Conservation (phyloP, 2,888 invertebrate species). For the Morpho achilles region DNA sequence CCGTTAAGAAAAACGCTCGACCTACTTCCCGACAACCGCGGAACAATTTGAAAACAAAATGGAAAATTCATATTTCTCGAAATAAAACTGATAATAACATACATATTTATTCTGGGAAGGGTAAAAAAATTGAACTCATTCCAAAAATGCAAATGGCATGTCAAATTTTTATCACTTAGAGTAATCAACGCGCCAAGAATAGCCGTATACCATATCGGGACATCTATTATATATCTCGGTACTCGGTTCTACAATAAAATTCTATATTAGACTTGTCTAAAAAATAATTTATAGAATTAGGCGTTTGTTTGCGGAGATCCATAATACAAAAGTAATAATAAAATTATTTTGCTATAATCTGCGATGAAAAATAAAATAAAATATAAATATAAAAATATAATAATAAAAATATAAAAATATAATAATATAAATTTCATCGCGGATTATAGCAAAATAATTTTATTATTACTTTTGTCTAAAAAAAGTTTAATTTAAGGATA, state of each 20-base stretch:
- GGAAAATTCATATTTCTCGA: constrained; percentile 12
- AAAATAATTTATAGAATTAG: too few relatives aligned
- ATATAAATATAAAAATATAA: too few relatives aligned
- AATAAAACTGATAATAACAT: constrained; percentile 13
- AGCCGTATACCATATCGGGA: constrained; percentile 8
- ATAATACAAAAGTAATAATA: too few relatives aligned
- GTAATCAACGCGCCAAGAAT: constrained; percentile 20
- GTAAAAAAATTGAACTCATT: constrained; percentile 23
- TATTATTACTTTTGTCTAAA: too few relatives aligned
- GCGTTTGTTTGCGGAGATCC: too few relatives aligned
- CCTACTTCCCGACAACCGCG: constrained; percentile 6
- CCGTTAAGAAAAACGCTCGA: constrained; percentile 12
- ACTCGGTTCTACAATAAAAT: neutral
- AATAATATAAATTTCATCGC: too few relatives aligned
- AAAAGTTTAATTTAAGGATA: too few relatives aligned
- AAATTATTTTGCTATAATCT: too few relatives aligned
- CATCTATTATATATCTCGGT: constrained; percentile 19
- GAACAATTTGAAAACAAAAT: constrained; percentile 10
- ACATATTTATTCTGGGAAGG: constrained; percentile 15
- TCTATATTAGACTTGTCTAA: too few relatives aligned
- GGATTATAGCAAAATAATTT: too few relatives aligned
- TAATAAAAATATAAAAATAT: too few relatives aligned
- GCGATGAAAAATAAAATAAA: too few relatives aligned
- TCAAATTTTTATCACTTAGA: constrained; percentile 27
- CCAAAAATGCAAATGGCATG: constrained; percentile 28